Evolutionary conservation across 1,140 invertebrate species (phyloP), one percentile per base, ranked within the genome.

Genomic region (Colletes gigas): DNA sequence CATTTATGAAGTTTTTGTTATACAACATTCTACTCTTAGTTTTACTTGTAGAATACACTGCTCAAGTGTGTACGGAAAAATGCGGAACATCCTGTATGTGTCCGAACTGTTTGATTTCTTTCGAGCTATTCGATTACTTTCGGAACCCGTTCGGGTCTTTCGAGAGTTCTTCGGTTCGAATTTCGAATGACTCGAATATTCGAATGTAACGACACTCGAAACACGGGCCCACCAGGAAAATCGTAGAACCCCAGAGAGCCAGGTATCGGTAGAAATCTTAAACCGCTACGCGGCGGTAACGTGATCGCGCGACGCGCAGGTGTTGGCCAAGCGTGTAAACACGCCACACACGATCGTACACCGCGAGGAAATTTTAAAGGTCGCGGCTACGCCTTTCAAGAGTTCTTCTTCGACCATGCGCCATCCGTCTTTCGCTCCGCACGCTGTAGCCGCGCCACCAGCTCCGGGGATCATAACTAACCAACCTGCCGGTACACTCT

Each of bases 301-400:
- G 77, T 79, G 83, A 81, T 68, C 50, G 60, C 15, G 47, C 14
- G n/a, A 65, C 50, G 74, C 76, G 78, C 84, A 88, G 86, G 84
- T 91, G 88, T 88, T 86, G 78, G 84, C 71, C 44, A 66, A 88
- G 83, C 85, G 85, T 84, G 82, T 82, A 85, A 81, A 84, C 77
- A 78, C 77, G 67, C 57, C 47, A 70, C 66, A 60, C 39, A 70
- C 30, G 30, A 69, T 74, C 74, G 75, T 62, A 70, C 70, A 65
- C 77, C 76, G 75, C 65, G 86, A 83, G 88, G 91, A 91, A 92
- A 91, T 89, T 92, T 86, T 88, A 92, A 92, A 92, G 91, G 91
- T 92, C 91, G 90, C 76, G 81, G 62, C 83, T 86, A 88, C 88
- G 90, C 83, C 89, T 91, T 87, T 73, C 75, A 83, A 30, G 70